Evolutionary conservation across 2,888 invertebrate genomes (phyloP), one percentile per base, ranked within the genome.

Genomic region (Malthinus flaveolus): DNA sequence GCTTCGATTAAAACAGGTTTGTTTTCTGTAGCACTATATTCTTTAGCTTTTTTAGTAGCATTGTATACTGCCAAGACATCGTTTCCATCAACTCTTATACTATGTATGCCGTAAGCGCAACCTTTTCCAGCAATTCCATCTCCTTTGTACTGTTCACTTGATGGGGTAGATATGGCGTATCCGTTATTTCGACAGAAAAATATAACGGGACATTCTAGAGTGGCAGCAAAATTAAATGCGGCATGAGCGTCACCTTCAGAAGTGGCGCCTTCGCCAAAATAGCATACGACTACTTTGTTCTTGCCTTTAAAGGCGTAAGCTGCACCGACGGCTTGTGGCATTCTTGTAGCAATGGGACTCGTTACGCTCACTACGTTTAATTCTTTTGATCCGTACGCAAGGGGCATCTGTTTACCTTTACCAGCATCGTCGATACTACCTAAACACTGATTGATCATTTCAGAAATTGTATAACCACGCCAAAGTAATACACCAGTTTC

Each of bases 211-310:
- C 95, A 96, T 45, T 93, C 88, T 1, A 99, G 82, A 0, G 97
- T 97, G 0, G 97, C 93, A 1, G 99, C 95, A 80, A 99, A 99
- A 83, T 99, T 99, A 70, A 99, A 92, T 0, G 97, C 99, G 1
- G 98, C 95, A 79, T 97, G 96, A 0, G 97, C 94, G 78, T 99
- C 99, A 0, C 99, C 99, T 79, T 99, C 99, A 3, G 97, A 97
- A 0, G 98, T 95, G 0, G 97, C 97, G 1, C 99, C 99, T 67
- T 97, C 97, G 0, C 95, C 95, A 77, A 95, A 95, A 76, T 93
- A 96, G 73, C 93, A 87, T 44, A 84, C 79, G 5, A 80, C 78
- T 1, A 77, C 73, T 48, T 85, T 73, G 87, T 90, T 70, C 87
- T 84, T 6, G 84, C 82, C 83, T 78, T 97, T 99, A 65, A 90